Percentiles rank a stretch among this genome's conserved stretches.
phyloP scores from a whole-genome alignment of 2,797 vertebrate genomes.

The Chiroxiphia lanceolata region DNA sequence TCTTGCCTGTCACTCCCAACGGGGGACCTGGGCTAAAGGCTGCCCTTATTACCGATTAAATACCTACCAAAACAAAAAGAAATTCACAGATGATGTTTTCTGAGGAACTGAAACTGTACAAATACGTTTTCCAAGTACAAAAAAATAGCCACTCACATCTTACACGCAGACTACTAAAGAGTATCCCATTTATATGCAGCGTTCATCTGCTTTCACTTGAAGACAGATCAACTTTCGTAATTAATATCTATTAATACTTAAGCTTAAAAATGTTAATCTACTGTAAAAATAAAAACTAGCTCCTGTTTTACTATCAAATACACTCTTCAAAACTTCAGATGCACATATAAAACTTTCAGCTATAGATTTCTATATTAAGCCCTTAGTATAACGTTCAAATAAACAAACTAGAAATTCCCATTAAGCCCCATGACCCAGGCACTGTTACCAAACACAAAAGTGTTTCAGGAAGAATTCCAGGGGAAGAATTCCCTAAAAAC shows the following conservation, averaged over 20 bases:
- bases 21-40: not conserved
- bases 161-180: not conserved
- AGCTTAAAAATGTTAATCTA: not conserved
- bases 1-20: not conserved
- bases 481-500: not conserved
- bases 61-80: constrained; percentile 19
- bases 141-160: not conserved
- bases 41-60: not conserved
- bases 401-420: not conserved
- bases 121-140: not conserved
- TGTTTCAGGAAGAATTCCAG: not conserved
- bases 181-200: not conserved
- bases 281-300: not conserved
- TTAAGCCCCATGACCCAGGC: not conserved
- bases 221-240: not conserved
- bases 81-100: not conserved
- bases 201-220: not conserved
- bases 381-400: not conserved
- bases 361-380: not conserved
- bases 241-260: not conserved
- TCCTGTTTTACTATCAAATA: not conserved
- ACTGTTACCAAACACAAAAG: not conserved
- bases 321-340: not conserved
- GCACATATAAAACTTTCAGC: not conserved
- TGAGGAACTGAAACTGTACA: not conserved